Evolutionary conservation across 2,888 invertebrate genomes (phyloP).

Genomic region (Biston stratarius): DNA sequence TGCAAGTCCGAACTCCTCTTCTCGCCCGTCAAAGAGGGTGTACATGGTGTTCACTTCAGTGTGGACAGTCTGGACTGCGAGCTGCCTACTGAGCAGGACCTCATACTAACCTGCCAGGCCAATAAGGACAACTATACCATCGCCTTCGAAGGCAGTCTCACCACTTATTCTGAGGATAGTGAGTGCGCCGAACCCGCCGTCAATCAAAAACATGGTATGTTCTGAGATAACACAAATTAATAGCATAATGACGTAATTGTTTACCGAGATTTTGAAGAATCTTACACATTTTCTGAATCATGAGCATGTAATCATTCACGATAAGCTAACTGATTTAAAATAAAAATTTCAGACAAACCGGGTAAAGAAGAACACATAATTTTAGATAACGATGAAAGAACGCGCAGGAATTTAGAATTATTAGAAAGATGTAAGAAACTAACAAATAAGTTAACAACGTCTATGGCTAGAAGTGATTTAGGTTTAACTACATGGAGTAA

Average conservation of each 20-base stretch:
- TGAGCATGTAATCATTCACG: slow-evolving; percentile 55
- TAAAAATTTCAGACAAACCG: slow-evolving; percentile 79
- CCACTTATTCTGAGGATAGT: slow-evolving; percentile 94
- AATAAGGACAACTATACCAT: slow-evolving; percentile 98
- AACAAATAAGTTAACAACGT: slow-evolving; percentile 88
- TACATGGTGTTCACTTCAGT: slow-evolving; percentile 92
- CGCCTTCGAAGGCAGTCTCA: slow-evolving; percentile 95
- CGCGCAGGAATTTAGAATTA: slow-evolving; percentile 86
- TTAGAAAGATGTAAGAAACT: slow-evolving; percentile 84
- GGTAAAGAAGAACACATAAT: slow-evolving; percentile 74
- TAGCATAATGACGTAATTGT: slow-evolving; percentile 60
- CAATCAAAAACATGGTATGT: slow-evolving; percentile 83
- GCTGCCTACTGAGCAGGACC: slow-evolving; percentile 92
- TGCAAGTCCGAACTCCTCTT: slow-evolving; percentile 96
- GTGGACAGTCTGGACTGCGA: slow-evolving; percentile 97
- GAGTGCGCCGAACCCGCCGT: slow-evolving; percentile 87
- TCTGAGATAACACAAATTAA: slow-evolving; percentile 20
- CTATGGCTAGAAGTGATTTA: slow-evolving; percentile 95
- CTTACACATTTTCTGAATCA: slow-evolving; percentile 60
- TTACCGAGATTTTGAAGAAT: slow-evolving; percentile 52
- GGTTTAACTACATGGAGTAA: slow-evolving; percentile 96
- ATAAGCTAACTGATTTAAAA: slow-evolving; percentile 59
- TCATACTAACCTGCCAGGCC: slow-evolving; percentile 95
- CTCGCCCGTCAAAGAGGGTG: slow-evolving; percentile 94
- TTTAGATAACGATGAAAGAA: slow-evolving; percentile 84